Evolutionary conservation across 2,888 invertebrate genomes (phyloP).

Genomic region (Dryadula phaetusa): DNA sequence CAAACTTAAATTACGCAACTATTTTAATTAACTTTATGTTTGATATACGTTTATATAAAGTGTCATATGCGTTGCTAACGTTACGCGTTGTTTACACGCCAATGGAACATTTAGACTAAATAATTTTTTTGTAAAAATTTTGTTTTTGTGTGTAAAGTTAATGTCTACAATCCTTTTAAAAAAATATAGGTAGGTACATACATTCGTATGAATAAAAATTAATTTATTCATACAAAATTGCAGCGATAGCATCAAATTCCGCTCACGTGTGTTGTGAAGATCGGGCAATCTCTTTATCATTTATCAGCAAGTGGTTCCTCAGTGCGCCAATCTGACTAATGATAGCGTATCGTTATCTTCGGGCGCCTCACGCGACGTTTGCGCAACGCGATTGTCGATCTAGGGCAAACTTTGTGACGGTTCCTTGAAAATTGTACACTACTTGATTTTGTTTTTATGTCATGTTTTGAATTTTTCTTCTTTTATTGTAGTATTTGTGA

Average conservation of each 20-base stretch:
- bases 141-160: too few relatives aligned
- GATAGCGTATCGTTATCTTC: constrained; percentile 34
- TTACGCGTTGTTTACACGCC: too few relatives aligned
- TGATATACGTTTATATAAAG: too few relatives aligned
- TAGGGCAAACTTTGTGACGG: constrained; percentile 12
- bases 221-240: constrained; percentile 24
- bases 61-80: too few relatives aligned
- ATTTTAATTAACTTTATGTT: too few relatives aligned
- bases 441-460: neutral
- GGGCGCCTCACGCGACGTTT: constrained; percentile 37
- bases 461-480: neutral
- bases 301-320: constrained; percentile 30
- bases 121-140: too few relatives aligned
- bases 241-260: constrained; percentile 22
- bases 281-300: constrained; percentile 26
- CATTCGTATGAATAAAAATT: neutral
- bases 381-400: constrained; percentile 29
- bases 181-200: neutral
- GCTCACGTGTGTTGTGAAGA: constrained; percentile 21
- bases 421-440: constrained; percentile 8
- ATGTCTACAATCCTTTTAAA: too few relatives aligned
- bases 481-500: neutral
- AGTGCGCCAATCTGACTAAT: constrained; percentile 35
- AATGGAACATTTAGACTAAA: too few relatives aligned
- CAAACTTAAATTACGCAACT: too few relatives aligned